Base-by-base conservation (phyloP, 1,140 invertebrate genomes). In the Catajapyx aquilonaris region DNA sequence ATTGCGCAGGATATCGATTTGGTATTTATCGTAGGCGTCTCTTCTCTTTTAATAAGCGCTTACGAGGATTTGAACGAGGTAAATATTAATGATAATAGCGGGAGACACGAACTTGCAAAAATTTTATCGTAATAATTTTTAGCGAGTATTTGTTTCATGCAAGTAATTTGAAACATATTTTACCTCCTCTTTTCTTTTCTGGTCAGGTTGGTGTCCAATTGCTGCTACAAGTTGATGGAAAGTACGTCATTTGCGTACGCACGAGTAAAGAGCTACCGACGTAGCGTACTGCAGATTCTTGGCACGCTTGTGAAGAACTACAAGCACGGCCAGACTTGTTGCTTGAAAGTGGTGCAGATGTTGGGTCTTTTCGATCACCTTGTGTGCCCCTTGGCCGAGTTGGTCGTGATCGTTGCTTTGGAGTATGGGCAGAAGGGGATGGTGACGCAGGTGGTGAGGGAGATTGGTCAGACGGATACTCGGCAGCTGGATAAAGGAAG, bases 281-380 rank as follows among this genome's bases (percentile, higher is more conserved):
- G 78, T 42, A 70, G 68, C 7, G 63, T 85, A 37, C 69, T 76
- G 52, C 69, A 85, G 61, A 71, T 87, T 39, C 55, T 90, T 31
- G 80, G 76, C 15, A 64, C 69, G n/a, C 61, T 85, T 16, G 70
- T 87, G 17, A 83, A 83, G 50, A 69, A 67, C 30, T 85, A 81
- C 50, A 80, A 80, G 47, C 80, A 88, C 58, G 70, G 65, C 0
- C 60, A 72, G 13, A 65, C 64, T 28, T 75, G 70, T 46, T 61
- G 68, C 20, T 62, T 74, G 18, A 71, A 69, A 57, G 57, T 74
- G 42, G 66, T 74, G 40, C 69, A 73, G 64, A 70, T 73, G 30
- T 56, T 84, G 4, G 76, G 80, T 57, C 66, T 72, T 40, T 69
- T 68, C 49, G 79, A 86, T 45, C 65, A 71, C 52, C 55, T 79